These are phyloP conservation scores for Champsocephalus gunnari DNA, from an alignment of 2,797 vertebrate genomes.

Conservation along the genomic window DNA sequence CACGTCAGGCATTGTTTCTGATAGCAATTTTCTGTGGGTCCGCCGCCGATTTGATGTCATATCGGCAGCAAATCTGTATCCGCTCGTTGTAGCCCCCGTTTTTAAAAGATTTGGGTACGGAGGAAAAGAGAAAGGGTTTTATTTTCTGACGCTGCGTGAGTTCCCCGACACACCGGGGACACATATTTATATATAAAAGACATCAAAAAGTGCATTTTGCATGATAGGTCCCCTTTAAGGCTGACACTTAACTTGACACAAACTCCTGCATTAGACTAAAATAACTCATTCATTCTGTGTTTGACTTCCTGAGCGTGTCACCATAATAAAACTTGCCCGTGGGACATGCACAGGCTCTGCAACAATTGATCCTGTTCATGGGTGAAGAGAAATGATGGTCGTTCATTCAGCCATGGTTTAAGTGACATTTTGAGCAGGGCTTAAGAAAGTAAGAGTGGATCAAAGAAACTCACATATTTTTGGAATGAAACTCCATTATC, in stretches of 20 bases:
- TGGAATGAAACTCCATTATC: conserved; percentile 95
- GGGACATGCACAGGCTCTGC: conserved; percentile 44
- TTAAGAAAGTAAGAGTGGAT: conserved; percentile 14
- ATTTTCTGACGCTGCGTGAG: too few species aligned
- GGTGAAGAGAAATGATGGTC: conserved; percentile 39
- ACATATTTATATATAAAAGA: too few species aligned
- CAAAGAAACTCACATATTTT: conserved; percentile 89
- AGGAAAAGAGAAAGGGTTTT: too few species aligned
- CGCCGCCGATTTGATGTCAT: too few species aligned
- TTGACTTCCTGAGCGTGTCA: conserved; percentile 61
- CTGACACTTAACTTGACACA: conserved; percentile 23
- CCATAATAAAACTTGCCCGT: conserved; percentile 55
- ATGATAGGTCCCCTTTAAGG: background rate
- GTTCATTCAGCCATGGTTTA: conserved; percentile 20
- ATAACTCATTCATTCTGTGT: conserved; percentile 22
- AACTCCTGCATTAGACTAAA: conserved; percentile 31
- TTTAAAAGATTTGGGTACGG: too few species aligned
- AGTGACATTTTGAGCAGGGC: conserved; percentile 26
- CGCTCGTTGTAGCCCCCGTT: too few species aligned
- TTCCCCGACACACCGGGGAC: too few species aligned
- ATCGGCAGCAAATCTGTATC: too few species aligned
- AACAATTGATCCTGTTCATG: conserved; percentile 62
- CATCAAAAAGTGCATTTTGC: too few species aligned
- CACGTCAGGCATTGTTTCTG: too few species aligned
- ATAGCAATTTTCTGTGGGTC: too few species aligned